Conservation (phyloP, 2,888 invertebrate genomes). For the Andrena bicolor region DNA sequence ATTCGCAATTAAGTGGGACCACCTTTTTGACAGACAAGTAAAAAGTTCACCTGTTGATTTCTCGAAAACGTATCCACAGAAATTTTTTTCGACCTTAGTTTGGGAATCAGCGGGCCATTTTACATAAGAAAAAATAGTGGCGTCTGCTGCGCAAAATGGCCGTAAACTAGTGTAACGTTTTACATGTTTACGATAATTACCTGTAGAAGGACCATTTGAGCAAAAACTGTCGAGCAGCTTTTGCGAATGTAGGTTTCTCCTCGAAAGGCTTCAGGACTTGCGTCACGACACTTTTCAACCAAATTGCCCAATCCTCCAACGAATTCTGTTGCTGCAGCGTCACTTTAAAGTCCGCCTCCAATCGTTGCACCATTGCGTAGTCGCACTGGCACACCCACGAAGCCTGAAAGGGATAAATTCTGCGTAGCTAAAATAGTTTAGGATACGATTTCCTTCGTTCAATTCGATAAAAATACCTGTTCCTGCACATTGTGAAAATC, state of each 20-base stretch:
- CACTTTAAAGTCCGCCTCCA: constrained; percentile 97
- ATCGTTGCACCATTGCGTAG: constrained; percentile 91
- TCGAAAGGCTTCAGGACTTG: constrained; percentile 95
- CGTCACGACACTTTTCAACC: constrained; percentile 98
- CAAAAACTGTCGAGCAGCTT: constrained; percentile 95
- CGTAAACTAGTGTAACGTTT: too few species aligned
- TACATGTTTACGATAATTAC: constrained; percentile 82
- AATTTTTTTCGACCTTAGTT: too few species aligned
- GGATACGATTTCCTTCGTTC: not conserved
- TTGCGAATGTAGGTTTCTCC: constrained; percentile 92
- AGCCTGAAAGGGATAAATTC: constrained; percentile 87
- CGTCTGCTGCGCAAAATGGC: too few species aligned
- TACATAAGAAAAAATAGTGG: too few species aligned
- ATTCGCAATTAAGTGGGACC: too few species aligned
- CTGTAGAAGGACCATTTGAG: constrained; percentile 99
- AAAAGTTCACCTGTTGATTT: too few species aligned
- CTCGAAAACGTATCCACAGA: too few species aligned
- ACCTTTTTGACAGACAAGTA: too few species aligned
- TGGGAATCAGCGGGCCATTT: too few species aligned
- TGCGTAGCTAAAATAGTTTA: constrained; percentile 65
- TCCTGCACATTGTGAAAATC: constrained; percentile 98
- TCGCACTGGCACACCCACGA: constrained; percentile 99
- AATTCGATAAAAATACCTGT: constrained; percentile 86
- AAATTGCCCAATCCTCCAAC: constrained; percentile 98
- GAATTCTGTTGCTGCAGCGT: constrained; percentile 96